Evolutionary conservation across 2,888 invertebrate genomes (phyloP), one percentile per base, ranked within the genome.

Genomic region (Drosophila cognata): DNA sequence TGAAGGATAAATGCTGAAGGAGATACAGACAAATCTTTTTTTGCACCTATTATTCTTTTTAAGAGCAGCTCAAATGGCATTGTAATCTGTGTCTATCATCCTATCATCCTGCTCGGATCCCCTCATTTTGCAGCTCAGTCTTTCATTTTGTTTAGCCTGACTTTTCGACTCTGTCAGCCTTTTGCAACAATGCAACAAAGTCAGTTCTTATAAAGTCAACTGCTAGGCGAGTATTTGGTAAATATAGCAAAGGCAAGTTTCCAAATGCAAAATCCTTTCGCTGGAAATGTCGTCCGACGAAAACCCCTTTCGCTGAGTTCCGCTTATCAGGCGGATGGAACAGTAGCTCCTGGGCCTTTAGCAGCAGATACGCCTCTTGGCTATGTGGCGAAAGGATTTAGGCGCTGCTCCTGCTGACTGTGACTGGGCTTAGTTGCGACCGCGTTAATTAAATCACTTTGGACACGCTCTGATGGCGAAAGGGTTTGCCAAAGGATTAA

Each of bases 361-460:
- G 75, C 74, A 72, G 74, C 55, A 35, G 55, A 18, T 46, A 84
- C 88, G 82, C 87, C 85, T 77, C 53, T 46, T 13, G 48, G 56
- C 61, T 18, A 62, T 56, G 56, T 31, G 57, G 46, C 55, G 73
- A 86, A 84, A 84, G 86, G 88, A 81, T 85, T 90, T 71, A 75
- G 52, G 76, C 75, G 71, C 64, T 65, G 77, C 38, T 57, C 69
- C 63, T 63, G 70, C 36, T 62, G 16, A 29, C 61, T 62, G 43
- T 16, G 43, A 51, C 65, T 46, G 48, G 58, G 70, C 69, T 77
- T 82, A 79, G 72, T 55, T 59, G 64, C 72, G 61, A 91, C 91
- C 86, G 86, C 87, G 87, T 85, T 88, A 88, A 91, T 91, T 91
- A 87, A 91, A 91, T 91, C 90, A 78, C 83, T 76, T 91, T 91